Percentiles rank a stretch among this genome's conserved stretches.
phyloP scores from a whole-genome alignment of 2,888 invertebrate genomes.

The Omphaloscelis lunosa region DNA sequence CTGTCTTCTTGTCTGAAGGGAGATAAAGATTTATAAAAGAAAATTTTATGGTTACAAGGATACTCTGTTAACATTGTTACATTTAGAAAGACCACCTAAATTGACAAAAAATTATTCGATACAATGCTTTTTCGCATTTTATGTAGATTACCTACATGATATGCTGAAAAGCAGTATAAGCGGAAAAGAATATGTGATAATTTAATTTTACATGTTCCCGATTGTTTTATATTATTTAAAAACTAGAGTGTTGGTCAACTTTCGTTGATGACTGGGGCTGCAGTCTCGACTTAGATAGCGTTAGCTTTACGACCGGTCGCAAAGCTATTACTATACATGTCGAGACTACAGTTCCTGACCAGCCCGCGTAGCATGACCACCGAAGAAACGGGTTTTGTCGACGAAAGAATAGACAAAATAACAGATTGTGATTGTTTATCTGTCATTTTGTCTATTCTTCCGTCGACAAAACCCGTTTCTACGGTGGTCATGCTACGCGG shows the following conservation, averaged over 20 bases:
- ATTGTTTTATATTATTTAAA: neutral
- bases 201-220: neutral
- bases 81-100: neutral
- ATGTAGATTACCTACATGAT: neutral
- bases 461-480: too few species aligned
- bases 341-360: too few species aligned
- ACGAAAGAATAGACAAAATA: too few species aligned
- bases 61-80: neutral
- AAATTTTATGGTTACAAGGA: neutral
- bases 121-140: neutral
- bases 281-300: too few species aligned
- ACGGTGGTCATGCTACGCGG: too few species aligned
- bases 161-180: neutral
- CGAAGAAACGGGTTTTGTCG: too few species aligned
- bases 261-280: neutral
- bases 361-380: too few species aligned
- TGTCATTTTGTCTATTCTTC: too few species aligned
- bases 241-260: neutral
- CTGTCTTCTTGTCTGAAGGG: constrained; percentile 82
- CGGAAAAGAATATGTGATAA: too few species aligned
- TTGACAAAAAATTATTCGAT: neutral
- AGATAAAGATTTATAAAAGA: neutral
- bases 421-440: too few species aligned
- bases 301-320: too few species aligned
- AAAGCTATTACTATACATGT: too few species aligned